Evolutionary conservation across 1,140 invertebrate species (phyloP), one percentile per base, ranked within the genome.

Genomic region (Neodiprion virginianus): DNA sequence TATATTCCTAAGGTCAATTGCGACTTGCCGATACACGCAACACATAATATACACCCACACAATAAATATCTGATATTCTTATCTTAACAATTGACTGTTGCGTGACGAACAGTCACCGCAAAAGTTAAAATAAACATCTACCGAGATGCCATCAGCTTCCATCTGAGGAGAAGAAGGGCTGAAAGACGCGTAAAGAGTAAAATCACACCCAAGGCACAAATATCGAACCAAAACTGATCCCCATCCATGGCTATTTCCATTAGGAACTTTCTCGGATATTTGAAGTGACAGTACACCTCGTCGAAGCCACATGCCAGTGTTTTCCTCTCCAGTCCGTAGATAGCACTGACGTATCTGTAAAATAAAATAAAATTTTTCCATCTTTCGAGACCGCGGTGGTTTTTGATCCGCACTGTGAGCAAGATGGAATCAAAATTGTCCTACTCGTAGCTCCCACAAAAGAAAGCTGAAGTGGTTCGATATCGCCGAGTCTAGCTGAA

Each of bases 171-270:
- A 17, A 96, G 85, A 84, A 95, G 98, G 14, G 96, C 94, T 0
- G 90, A 84, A 3, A 93, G 84, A 75, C 96, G 91, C 3, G 96
- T 90, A 2, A 94, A 75, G 12, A 97, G 72, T 53, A 97, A 90
- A 78, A 94, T 95, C 7, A 90, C 79, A 68, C 90, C 86, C 1
- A 98, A 88, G 0, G 94, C 94, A 28, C 93, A 88, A 48, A 97
- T 90, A 83, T 97, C 96, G 71, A 94, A 93, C 91, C 93, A 95
- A 85, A 97, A 97, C 81, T 94, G 92, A 82, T 96, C 93, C 0
- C 92, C 92, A 1, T 90, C 88, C 90, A 98, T 96, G 0, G 92
- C 93, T 71, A 98, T 93, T 79, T 96, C 94, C 3, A 91, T 88
- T 9, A 98, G 84, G 83, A 96, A 95, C 81, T 93, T 93, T 10